Conservation (phyloP, 2,797 vertebrate species). For the Pseudochromis fuscus region DNA sequence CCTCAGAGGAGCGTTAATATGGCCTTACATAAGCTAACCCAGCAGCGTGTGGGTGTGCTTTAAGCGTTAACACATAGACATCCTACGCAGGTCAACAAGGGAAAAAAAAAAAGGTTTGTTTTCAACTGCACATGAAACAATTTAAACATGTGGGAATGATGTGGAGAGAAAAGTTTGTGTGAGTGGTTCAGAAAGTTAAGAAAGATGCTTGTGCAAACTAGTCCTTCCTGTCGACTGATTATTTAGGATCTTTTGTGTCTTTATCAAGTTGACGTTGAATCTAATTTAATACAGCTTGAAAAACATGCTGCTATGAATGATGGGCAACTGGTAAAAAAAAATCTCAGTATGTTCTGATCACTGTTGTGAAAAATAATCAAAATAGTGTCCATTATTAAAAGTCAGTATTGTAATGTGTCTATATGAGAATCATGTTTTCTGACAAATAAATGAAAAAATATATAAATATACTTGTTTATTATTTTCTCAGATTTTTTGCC, state of each 20-base stretch:
- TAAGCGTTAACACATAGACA: constrained; percentile 40
- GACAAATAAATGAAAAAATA: not conserved
- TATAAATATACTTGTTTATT: no score
- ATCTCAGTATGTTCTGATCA: no score
- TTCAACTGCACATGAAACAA: constrained; percentile 30
- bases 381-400: not conserved
- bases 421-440: no score
- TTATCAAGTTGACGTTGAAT: not conserved
- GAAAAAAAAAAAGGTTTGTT: constrained; percentile 16
- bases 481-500: no score
- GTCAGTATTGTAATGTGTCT: no score
- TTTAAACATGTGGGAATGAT: not conserved
- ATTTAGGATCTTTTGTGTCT: not conserved
- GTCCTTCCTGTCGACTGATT: no score
- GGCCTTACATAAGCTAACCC: constrained; percentile 56
- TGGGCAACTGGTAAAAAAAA: not conserved
- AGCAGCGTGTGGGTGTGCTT: constrained; percentile 25
- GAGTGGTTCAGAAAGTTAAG: constrained; percentile 1
- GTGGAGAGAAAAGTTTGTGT: constrained; percentile 23
- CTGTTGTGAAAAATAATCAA: no score
- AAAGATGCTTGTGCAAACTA: no score
- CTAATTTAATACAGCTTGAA: not conserved
- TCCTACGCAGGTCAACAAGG: constrained; percentile 67
- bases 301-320: not conserved
- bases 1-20: constrained; percentile 22